A percentile compares a stretch with the other conserved stretches of the same genome.
Evolutionary conservation across 2,888 invertebrate genomes (phyloP).

Genomic region (Gymnocheta viridis): DNA sequence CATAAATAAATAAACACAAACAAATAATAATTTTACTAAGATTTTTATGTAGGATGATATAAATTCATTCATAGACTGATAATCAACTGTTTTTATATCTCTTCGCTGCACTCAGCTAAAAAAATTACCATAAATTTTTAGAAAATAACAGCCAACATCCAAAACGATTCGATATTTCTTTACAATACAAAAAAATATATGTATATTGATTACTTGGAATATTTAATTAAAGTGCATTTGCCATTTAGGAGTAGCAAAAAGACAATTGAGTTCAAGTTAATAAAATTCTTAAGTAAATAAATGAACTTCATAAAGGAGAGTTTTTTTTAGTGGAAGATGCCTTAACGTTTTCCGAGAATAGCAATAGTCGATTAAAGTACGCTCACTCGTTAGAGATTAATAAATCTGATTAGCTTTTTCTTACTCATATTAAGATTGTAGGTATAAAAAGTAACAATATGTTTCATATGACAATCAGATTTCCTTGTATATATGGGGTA

Average conservation of each 20-base stretch:
- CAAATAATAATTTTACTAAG: slow-evolving; percentile 15
- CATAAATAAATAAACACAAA: not conserved
- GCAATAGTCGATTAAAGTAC: not conserved
- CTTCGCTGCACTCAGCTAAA: slow-evolving; percentile 6
- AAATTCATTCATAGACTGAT: slow-evolving; percentile 31
- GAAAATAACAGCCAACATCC: slow-evolving; percentile 6
- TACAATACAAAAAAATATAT: not conserved
- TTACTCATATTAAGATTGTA: too few species aligned
- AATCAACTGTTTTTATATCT: slow-evolving; percentile 7
- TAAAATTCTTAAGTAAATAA: not conserved
- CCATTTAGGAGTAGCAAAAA: not conserved
- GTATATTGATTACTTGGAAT: slow-evolving; percentile 28
- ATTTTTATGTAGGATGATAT: slow-evolving; percentile 53
- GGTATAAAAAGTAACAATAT: too few species aligned
- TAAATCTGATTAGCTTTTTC: too few species aligned
- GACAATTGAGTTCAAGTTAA: not conserved
- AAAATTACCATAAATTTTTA: slow-evolving; percentile 26
- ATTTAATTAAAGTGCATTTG: slow-evolving; percentile 10
- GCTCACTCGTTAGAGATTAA: too few species aligned
- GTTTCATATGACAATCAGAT: too few species aligned
- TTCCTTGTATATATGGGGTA: too few species aligned
- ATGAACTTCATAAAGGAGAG: not conserved
- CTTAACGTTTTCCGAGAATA: not conserved
- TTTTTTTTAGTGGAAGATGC: not conserved
- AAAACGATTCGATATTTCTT: not conserved